Evolutionary conservation across 2,797 vertebrate genomes (phyloP), one percentile per base, ranked within the genome.

Genomic region (Protonibea diacanthus): DNA sequence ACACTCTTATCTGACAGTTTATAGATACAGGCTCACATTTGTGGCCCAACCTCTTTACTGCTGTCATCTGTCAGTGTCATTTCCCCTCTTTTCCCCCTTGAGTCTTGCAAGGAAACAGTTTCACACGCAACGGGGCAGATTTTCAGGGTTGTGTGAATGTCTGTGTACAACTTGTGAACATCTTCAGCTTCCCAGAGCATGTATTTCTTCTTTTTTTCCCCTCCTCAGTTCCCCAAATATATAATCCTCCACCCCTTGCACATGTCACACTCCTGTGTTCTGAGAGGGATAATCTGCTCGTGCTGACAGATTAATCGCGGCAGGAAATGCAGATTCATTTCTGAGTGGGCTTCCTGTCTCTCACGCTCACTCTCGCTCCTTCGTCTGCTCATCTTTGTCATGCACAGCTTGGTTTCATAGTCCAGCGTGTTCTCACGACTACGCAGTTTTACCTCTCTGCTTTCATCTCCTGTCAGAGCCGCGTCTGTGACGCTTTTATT

Each of bases 261-360:
- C 68, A 73, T 69, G 86, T 78, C 84, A 78, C 76, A 61, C 71
- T 83, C 68, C 68, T 73, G 79, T 83, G 80, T 89, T 90, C 74
- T 68, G 75, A 84, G 58, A 25, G 51, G 82, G 86, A 90, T 93
- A 83, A 91, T 91, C 91, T 85, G 68, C 83, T 80, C 38, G 18
- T 8, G 17, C 74, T 86, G 91, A 92, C 85, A 80, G 82, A 90
- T 87, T 91, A 89, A 91, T 89, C 63, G 38, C n/a, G 72, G 84
- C 81, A 84, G 61, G 74, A 89, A 89, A 87, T 79, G 74, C 86
- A 86, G 81, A 84, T 88, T 88, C 67, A 48, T 84, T 72, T 88
- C 55, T 80, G 80, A 83, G 89, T 79, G 76, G 84, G 78, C 77
- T 84, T 86, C 84, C 80, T 78, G 73, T 91, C 85, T 89, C 76